Evolutionary conservation across 2,797 vertebrate genomes (phyloP).

Genomic region (Babyrousa celebensis): DNA sequence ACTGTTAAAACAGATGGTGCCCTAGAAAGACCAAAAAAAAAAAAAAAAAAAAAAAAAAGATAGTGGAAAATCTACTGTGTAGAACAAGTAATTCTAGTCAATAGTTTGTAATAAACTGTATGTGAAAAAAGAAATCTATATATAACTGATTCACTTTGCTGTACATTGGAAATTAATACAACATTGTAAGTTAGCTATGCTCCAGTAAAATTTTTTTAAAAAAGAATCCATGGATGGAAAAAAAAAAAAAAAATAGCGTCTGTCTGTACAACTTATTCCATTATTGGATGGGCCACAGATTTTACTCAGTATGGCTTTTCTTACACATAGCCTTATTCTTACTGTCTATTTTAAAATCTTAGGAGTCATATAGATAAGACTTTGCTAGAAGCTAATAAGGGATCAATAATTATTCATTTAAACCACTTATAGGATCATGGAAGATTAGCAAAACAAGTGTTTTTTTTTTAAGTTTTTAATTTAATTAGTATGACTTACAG

Average conservation of each 20-base stretch:
- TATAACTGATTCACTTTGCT: no score
- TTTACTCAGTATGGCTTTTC: conserved; percentile 41
- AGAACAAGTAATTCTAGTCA: no score
- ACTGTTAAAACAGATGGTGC: no score
- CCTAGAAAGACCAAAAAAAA: no score
- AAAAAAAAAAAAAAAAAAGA: no score
- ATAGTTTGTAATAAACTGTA: no score
- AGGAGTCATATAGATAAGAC: not conserved
- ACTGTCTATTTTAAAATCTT: conserved; percentile 21
- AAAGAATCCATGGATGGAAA: no score
- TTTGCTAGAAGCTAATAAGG: conserved; percentile 32
- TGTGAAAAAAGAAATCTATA: no score
- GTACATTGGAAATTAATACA: no score
- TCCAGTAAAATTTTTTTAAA: no score
- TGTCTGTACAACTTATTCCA: not conserved
- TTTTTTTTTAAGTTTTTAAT: not conserved
- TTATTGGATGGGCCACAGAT: not conserved
- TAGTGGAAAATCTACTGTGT: no score
- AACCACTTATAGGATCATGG: not conserved
- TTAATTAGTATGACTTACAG: conserved; percentile 41
- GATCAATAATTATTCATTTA: conserved; percentile 62
- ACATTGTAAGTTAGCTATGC: no score
- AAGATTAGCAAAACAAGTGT: conserved; percentile 34
- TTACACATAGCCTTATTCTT: not conserved
- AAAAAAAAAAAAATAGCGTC: conserved; percentile 4